Evolutionary conservation across 2,888 invertebrate genomes (phyloP).

Genomic region (Hemicrepidius hirtus): DNA sequence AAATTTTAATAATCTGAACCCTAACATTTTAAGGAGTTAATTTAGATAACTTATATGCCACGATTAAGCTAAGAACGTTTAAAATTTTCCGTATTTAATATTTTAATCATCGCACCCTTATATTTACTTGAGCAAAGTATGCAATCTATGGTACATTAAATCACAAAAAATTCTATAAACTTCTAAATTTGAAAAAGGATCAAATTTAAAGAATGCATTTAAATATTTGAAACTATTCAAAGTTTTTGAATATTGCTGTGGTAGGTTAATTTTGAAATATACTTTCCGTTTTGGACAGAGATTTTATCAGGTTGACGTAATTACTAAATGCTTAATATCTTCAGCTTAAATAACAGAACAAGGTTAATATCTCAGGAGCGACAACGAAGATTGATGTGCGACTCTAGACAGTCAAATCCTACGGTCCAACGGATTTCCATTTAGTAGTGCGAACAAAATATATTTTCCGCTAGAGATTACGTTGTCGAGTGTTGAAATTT

Average conservation of each 20-base stretch:
- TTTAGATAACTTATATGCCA: slow-evolving; percentile 15
- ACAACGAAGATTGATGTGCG: slow-evolving; percentile 21
- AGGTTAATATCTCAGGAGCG: slow-evolving; percentile 21
- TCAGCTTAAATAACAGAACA: slow-evolving; percentile 21
- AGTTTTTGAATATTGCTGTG: not conserved
- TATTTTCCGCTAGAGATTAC: slow-evolving; percentile 10
- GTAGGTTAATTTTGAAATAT: not conserved
- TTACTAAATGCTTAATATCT: slow-evolving; percentile 10
- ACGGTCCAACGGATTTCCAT: slow-evolving; percentile 16
- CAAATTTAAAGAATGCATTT: too few species aligned
- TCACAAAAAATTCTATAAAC: too few species aligned
- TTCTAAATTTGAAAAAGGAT: too few species aligned
- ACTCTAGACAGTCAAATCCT: slow-evolving; percentile 27
- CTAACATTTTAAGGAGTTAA: slow-evolving; percentile 14
- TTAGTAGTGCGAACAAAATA: slow-evolving; percentile 16
- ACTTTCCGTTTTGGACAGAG: not conserved
- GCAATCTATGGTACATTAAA: too few species aligned
- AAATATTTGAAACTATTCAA: too few species aligned
- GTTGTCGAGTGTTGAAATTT: not conserved
- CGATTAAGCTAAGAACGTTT: slow-evolving; percentile 2
- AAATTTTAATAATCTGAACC: slow-evolving; percentile 15
- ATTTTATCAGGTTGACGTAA: not conserved
- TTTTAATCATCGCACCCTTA: not conserved
- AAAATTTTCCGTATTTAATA: slow-evolving; percentile 2
- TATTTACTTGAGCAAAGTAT: too few species aligned